phyloP scores from a whole-genome alignment of 2,113 vertebrate genomes.

The Petromus typicus region DNA sequence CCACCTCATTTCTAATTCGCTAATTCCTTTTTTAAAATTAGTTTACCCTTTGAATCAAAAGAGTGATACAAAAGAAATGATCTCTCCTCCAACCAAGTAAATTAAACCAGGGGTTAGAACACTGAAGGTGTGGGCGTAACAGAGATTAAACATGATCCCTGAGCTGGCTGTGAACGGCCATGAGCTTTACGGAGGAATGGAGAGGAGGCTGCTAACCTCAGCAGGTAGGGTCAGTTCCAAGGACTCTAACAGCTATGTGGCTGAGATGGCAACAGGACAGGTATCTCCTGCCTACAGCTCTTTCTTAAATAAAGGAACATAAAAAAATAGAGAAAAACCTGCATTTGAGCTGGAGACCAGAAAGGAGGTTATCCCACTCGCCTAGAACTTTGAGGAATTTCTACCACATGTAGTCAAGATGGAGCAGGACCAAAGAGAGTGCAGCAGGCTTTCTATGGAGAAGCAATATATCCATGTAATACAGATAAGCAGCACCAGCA shows the following conservation, averaged over 20 bases:
- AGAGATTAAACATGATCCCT: neutral
- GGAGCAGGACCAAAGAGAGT: neutral
- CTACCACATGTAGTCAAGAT: neutral
- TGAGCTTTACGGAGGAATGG: neutral
- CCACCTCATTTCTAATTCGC: neutral
- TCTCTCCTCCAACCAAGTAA: neutral
- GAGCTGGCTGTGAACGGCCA: neutral
- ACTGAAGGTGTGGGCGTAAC: neutral
- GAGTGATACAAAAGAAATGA: neutral
- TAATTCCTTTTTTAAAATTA: neutral
- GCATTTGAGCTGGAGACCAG: neutral
- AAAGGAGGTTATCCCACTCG: neutral
- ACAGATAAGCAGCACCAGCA: neutral
- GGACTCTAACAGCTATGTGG: neutral
- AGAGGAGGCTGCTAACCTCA: neutral
- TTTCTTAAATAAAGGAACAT: constrained; percentile 54
- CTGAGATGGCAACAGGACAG: neutral
- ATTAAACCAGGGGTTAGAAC: neutral
- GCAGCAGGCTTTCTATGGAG: constrained; percentile 2
- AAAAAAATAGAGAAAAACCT: constrained; percentile 53
- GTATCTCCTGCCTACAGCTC: neutral
- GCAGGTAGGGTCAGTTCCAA: neutral
- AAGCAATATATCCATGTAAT: neutral
- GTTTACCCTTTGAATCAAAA: neutral
- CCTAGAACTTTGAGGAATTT: constrained; percentile 42